These are phyloP conservation scores for Enteromius fasciolatus DNA, from an alignment of 2,797 vertebrate genomes.

Conservation along the genomic window DNA sequence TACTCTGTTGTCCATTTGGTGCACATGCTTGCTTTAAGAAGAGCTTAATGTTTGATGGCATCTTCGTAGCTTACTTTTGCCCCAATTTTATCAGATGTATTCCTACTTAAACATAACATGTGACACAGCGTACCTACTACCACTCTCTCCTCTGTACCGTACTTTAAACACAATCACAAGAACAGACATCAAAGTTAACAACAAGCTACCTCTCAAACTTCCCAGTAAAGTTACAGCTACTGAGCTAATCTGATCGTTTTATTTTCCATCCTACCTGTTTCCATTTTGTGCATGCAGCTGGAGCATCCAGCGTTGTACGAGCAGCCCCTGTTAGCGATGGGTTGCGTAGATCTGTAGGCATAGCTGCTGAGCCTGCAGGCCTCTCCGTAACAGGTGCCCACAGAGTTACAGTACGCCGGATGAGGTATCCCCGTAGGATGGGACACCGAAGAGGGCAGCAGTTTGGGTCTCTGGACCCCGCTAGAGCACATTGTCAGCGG, in stretches of 20 bases:
- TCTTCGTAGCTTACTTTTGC: neutral
- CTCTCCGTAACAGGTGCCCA: conserved; percentile 86
- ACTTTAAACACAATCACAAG: conserved; percentile 10
- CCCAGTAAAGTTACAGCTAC: conserved; percentile 12
- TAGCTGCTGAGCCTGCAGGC: conserved; percentile 82
- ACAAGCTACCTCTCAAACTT: neutral
- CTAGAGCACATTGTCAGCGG: conserved; percentile 76
- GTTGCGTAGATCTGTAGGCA: conserved; percentile 84
- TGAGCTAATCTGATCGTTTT: neutral
- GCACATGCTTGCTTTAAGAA: neutral
- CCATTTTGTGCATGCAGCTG: conserved; percentile 85
- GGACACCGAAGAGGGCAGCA: conserved; percentile 77
- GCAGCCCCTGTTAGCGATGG: conserved; percentile 82
- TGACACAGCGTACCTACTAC: neutral
- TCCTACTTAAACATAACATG: neutral
- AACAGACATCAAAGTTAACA: neutral
- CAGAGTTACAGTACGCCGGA: conserved; percentile 87
- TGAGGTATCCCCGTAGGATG: conserved; percentile 86
- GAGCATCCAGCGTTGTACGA: conserved; percentile 80
- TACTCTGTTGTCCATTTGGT: no score
- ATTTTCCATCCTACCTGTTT: conserved; percentile 84
- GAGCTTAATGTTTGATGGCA: neutral
- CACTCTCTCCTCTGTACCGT: neutral
- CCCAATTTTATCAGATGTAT: neutral
- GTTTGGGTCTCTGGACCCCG: conserved; percentile 75